Percentiles rank a stretch among this genome's conserved stretches.
These are phyloP conservation scores for Drosophila differens DNA, from an alignment of 2,888 invertebrate genomes.

Conservation along the genomic window DNA sequence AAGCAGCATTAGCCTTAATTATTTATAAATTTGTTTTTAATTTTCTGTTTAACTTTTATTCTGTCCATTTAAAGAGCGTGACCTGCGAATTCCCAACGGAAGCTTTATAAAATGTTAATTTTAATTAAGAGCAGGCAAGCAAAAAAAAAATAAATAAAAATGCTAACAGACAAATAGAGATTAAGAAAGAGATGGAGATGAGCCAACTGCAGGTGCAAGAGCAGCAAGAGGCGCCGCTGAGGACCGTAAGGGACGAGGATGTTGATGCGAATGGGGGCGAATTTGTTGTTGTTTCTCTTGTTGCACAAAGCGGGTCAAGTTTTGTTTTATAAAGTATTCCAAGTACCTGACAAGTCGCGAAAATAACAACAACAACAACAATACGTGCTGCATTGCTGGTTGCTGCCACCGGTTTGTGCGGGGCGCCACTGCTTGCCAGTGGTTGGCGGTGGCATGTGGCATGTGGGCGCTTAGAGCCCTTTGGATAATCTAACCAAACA, in stretches of 20 bases:
- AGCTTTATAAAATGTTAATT: slow-evolving; percentile 75
- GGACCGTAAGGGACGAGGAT: background rate
- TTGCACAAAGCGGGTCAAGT: slow-evolving; percentile 76
- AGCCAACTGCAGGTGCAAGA: slow-evolving; percentile 34
- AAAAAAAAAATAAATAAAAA: background rate
- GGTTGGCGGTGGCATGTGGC: slow-evolving; percentile 13
- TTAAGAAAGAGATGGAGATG: background rate
- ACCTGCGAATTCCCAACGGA: slow-evolving; percentile 13
- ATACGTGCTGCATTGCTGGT: slow-evolving; percentile 1
- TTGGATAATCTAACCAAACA: slow-evolving; percentile 59
- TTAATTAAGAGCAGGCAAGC: slow-evolving; percentile 70
- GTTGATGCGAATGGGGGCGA: background rate
- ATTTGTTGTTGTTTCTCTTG: slow-evolving; percentile 12
- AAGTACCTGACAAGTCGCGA: slow-evolving; percentile 61
- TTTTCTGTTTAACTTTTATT: slow-evolving; percentile 23
- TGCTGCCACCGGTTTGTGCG: slow-evolving; percentile 8
- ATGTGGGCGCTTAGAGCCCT: slow-evolving; percentile 30
- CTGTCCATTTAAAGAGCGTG: slow-evolving; percentile 12
- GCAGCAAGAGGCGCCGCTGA: slow-evolving; percentile 2
- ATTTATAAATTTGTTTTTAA: slow-evolving; percentile 59
- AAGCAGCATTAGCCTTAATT: slow-evolving; percentile 49
- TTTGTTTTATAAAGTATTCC: slow-evolving; percentile 80
- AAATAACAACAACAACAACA: slow-evolving; percentile 41
- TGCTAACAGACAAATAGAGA: background rate
- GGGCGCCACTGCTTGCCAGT: slow-evolving; percentile 9